Percentiles rank a stretch among this genome's conserved stretches.
Evolutionary conservation across 2,888 invertebrate genomes (phyloP).

Genomic region (Apoderus coryli): DNA sequence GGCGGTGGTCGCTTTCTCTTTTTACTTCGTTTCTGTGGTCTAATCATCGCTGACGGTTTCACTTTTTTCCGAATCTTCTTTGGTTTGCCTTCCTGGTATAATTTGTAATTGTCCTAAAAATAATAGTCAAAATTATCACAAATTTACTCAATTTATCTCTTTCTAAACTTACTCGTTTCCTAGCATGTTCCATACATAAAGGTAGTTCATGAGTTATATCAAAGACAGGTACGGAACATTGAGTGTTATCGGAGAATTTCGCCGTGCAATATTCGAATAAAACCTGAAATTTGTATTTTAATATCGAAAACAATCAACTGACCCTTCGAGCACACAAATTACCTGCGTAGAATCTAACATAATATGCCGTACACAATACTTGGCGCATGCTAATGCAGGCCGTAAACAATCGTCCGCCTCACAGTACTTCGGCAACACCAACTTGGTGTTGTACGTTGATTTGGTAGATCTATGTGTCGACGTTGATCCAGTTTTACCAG

Average conservation of each 20-base stretch:
- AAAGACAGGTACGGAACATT: constrained; percentile 65
- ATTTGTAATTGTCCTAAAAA: constrained; percentile 62
- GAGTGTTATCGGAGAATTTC: constrained; percentile 63
- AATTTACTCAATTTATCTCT: constrained; percentile 4
- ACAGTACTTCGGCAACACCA: constrained; percentile 22
- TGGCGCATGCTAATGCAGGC: constrained; percentile 57
- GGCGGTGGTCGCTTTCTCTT: constrained; percentile 30
- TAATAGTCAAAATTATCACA: constrained; percentile 6
- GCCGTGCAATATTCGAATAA: constrained; percentile 64
- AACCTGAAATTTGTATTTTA: no score
- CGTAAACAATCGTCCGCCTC: constrained; percentile 25
- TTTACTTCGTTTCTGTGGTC: constrained; percentile 41
- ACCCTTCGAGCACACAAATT: no score
- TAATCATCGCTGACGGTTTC: constrained; percentile 38
- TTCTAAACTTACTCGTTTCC: constrained; percentile 46
- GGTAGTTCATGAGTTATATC: constrained; percentile 69
- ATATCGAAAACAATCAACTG: no score
- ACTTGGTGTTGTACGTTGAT: no score
- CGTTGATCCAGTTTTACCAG: no score
- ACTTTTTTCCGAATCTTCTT: constrained; percentile 49
- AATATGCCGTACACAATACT: constrained; percentile 74
- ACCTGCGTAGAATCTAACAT: constrained; percentile 70
- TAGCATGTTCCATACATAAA: constrained; percentile 72
- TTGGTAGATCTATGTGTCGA: no score
- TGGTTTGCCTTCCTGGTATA: constrained; percentile 62